A percentile compares a stretch with the other conserved stretches of the same genome.
These are phyloP conservation scores for Stegana nigrithorax DNA, from an alignment of 2,888 invertebrate species.

Conservation along the genomic window DNA sequence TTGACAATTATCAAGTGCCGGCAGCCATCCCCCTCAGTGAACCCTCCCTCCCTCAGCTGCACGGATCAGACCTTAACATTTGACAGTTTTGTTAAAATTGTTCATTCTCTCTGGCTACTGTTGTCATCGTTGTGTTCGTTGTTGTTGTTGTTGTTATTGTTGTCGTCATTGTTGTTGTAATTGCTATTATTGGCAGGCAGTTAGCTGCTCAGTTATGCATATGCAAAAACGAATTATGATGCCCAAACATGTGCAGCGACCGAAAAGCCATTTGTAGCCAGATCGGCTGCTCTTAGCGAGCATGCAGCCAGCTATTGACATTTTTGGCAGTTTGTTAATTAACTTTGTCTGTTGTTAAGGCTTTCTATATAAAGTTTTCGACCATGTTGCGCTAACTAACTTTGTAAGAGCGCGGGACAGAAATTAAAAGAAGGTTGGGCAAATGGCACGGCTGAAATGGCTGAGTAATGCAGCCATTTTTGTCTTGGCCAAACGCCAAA, in stretches of 20 bases:
- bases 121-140: conserved; percentile 6
- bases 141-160: conserved; percentile 4
- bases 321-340: conserved; percentile 67
- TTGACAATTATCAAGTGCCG: conserved; percentile 46
- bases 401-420: too few relatives aligned
- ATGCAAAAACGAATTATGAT: conserved; percentile 60
- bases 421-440: conserved; percentile 61
- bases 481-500: too few relatives aligned
- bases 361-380: conserved; percentile 22
- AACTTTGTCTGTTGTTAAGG: conserved; percentile 55
- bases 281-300: conserved; percentile 16
- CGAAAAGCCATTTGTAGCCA: neutral
- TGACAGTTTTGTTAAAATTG: too few relatives aligned
- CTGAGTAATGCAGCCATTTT: conserved; percentile 6
- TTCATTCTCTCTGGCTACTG: too few relatives aligned
- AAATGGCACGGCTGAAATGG: too few relatives aligned
- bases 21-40: conserved; percentile 25
- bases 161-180: conserved; percentile 2
- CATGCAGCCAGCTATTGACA: conserved; percentile 43
- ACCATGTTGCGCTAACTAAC: conserved; percentile 41
- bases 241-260: conserved; percentile 39
- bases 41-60: neutral
- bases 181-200: too few relatives aligned
- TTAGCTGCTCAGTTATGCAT: conserved; percentile 56
- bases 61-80: too few relatives aligned